Evolutionary conservation across 1,140 invertebrate genomes (phyloP).

Genomic region (Eupeodes corollae): DNA sequence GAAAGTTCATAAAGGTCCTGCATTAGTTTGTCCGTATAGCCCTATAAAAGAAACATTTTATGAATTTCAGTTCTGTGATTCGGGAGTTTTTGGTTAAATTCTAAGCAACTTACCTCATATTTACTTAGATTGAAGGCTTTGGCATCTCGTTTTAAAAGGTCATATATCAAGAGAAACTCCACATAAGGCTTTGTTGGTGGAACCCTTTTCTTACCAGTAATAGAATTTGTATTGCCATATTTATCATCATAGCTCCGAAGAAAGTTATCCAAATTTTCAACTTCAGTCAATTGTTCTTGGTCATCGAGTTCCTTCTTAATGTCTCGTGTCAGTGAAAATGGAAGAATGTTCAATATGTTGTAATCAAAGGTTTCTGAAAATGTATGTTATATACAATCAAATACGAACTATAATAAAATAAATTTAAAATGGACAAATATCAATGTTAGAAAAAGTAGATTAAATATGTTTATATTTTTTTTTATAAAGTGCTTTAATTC

Average conservation of each 20-base stretch:
- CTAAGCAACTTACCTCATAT: conserved; percentile 17
- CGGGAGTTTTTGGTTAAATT: background rate
- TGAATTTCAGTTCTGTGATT: background rate
- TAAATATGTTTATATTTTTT: too few relatives aligned
- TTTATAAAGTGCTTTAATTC: too few relatives aligned
- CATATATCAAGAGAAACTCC: conserved; percentile 33
- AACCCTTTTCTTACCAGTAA: conserved; percentile 34
- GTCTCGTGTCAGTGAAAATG: conserved; percentile 26
- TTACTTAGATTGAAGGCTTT: conserved; percentile 32
- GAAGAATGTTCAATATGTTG: conserved; percentile 12
- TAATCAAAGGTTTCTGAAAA: too few relatives aligned
- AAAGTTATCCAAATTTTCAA: conserved; percentile 34
- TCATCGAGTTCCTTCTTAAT: conserved; percentile 24
- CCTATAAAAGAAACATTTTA: conserved; percentile 4
- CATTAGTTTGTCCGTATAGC: conserved; percentile 29
- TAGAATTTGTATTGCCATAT: conserved; percentile 24
- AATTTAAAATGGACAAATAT: too few relatives aligned
- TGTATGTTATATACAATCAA: background rate
- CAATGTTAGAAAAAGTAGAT: too few relatives aligned
- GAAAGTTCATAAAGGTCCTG: conserved; percentile 24
- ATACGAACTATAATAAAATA: background rate
- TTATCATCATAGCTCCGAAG: conserved; percentile 34
- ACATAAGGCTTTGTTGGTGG: conserved; percentile 36
- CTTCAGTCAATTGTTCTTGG: conserved; percentile 31
- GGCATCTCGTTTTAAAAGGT: conserved; percentile 34